Evolutionary conservation across 2,113 vertebrate species (phyloP), one percentile per base, ranked within the genome.

Genomic region (Porphyrio hochstetteri): DNA sequence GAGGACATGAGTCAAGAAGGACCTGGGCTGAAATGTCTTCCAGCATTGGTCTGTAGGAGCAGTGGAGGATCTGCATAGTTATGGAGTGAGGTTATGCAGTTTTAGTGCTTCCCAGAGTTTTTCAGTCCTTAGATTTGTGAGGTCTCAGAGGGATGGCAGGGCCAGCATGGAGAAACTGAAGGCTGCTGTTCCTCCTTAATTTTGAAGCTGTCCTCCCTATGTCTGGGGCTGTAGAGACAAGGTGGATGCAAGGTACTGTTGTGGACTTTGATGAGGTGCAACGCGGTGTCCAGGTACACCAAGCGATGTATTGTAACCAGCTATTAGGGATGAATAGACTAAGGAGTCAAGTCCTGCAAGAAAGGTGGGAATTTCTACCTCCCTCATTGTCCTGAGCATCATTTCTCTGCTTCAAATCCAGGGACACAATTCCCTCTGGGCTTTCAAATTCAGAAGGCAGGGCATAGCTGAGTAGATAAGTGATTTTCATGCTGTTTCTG

Each of bases 211-310:
- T 42, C 14, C 7, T 56, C 55, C 24, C 9, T 91, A 0, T 16
- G 80, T 72, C 59, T 24, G 4, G 23, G 13, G 5, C 24, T 59
- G 8, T n/a, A 40, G 42, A 82, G 78, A 31, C 3, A 8, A 50
- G 9, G 10, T 17, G 38, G 23, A 20, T 87, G 19, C 16, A 17
- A 44, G n/a, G 29, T 19, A 46, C 7, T 40, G 8, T 13, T 48
- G 48, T 68, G 36, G 52, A 31, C 42, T 76, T 87, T 31, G 11
- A 27, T 63, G 13, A 35, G 29, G 20, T 86, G 33, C 27, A 48
- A 50, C 0, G 31, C 1, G 1, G 27, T 57, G 25, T 70, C 69
- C n/a, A 70, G 7, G 4, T 65, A 31, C 19, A 19, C 53, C 40
- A 14, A 33, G 6, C 35, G 24, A 57, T 82, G n/a, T 5, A 1